These are phyloP conservation scores for Uloborus diversus DNA, from an alignment of 1,140 invertebrate species.

Conservation along the genomic window DNA sequence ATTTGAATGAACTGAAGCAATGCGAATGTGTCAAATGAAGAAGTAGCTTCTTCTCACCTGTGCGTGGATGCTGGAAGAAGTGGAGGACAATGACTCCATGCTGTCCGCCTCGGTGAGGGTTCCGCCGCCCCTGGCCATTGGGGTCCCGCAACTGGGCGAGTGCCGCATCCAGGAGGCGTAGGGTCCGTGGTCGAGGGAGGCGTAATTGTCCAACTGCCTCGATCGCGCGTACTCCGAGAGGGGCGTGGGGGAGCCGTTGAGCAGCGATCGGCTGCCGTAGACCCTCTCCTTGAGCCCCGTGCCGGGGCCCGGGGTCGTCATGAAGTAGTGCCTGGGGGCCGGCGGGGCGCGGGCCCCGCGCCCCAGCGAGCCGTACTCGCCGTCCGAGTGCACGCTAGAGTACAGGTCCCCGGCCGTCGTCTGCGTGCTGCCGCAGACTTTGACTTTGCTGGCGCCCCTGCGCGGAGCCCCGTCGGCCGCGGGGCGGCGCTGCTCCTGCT, in stretches of 20 bases:
- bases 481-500: conserved; percentile 45
- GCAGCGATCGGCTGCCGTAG: conserved; percentile 61
- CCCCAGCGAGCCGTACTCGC: conserved; percentile 57
- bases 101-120: conserved; percentile 75
- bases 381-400: conserved; percentile 29
- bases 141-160: conserved; percentile 71
- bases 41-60: conserved; percentile 59
- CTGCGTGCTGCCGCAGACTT: conserved; percentile 88
- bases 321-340: conserved; percentile 40
- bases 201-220: conserved; percentile 63
- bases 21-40: too few species aligned
- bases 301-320: conserved; percentile 49
- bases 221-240: conserved; percentile 36
- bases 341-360: conserved; percentile 6
- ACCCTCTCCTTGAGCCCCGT: conserved; percentile 59
- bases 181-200: conserved; percentile 57
- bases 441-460: conserved; percentile 67
- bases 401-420: conserved; percentile 70
- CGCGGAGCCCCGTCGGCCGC: background rate
- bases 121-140: conserved; percentile 62
- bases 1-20: too few species aligned
- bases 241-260: conserved; percentile 34
- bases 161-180: conserved; percentile 71
- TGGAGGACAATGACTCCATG: conserved; percentile 75
- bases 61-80: conserved; percentile 68